Conservation (phyloP, 1,140 invertebrate species). For the Drosophila sucinea region DNA sequence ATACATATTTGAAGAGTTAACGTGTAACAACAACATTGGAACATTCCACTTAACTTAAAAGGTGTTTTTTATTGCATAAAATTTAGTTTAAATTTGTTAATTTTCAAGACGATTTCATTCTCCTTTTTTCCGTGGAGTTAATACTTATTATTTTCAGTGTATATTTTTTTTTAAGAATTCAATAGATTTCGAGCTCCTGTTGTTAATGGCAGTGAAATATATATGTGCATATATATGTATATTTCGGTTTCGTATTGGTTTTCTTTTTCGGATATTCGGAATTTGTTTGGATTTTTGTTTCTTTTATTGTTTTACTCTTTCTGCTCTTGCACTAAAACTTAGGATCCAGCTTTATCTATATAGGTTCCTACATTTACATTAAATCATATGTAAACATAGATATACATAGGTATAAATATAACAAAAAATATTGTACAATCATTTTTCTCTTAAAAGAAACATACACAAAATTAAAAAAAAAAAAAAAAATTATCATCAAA, state of each 20-base stretch:
- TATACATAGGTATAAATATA: slow-evolving; percentile 26
- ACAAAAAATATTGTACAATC: slow-evolving; percentile 6
- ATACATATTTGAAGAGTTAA: neutral
- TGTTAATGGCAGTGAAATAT: too few relatives aligned
- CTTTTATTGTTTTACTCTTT: neutral
- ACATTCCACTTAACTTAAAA: neutral
- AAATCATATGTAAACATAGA: slow-evolving; percentile 27
- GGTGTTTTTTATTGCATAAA: neutral
- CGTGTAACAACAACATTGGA: neutral
- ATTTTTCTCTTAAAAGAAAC: neutral
- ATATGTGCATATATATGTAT: too few relatives aligned
- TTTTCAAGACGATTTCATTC: neutral
- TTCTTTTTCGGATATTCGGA: neutral
- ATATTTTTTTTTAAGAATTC: neutral
- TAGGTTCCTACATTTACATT: neutral
- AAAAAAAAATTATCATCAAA: neutral
- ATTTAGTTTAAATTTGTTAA: too few relatives aligned
- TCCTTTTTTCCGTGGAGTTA: neutral
- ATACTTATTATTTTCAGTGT: neutral
- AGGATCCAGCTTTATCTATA: neutral
- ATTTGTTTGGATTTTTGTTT: neutral
- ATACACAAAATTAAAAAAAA: neutral
- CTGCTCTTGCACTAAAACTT: neutral
- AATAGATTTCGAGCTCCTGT: slow-evolving; percentile 1
- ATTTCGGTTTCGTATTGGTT: too few relatives aligned